phyloP scores from a whole-genome alignment of 2,113 vertebrate species.

The Phoenicopterus ruber region DNA sequence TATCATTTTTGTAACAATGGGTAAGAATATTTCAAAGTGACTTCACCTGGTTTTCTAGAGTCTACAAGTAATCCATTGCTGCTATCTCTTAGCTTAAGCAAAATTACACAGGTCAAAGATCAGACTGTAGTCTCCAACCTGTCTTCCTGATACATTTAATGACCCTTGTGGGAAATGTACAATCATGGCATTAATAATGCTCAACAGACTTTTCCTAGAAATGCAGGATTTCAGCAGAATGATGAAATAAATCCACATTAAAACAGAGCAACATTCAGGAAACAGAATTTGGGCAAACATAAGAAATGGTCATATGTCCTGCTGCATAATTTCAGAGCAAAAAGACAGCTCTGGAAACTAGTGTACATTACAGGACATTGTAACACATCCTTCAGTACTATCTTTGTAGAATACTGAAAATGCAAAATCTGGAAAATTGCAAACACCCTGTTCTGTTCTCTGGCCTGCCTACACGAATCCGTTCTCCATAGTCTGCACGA shows the following conservation, averaged over 20 bases:
- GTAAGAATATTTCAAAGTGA: background rate
- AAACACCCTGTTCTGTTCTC: background rate
- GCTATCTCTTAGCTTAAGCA: background rate
- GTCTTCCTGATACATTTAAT: background rate
- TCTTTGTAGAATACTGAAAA: background rate
- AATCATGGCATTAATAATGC: background rate
- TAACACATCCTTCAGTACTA: background rate
- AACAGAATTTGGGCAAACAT: background rate
- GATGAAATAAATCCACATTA: background rate
- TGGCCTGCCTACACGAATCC: background rate
- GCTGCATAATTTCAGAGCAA: background rate
- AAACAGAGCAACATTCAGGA: background rate
- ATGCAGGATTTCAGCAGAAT: background rate
- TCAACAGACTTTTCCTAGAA: background rate
- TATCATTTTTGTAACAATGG: background rate
- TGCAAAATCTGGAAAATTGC: background rate
- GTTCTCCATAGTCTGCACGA: background rate
- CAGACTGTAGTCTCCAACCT: background rate
- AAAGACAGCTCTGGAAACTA: background rate
- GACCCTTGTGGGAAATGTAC: background rate
- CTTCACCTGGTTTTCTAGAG: background rate
- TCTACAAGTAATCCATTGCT: background rate
- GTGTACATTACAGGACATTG: background rate
- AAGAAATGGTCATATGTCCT: background rate
- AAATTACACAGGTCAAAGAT: background rate